Evolutionary conservation across 2,113 vertebrate genomes (phyloP).

Genomic region (Anhinga rufa): DNA sequence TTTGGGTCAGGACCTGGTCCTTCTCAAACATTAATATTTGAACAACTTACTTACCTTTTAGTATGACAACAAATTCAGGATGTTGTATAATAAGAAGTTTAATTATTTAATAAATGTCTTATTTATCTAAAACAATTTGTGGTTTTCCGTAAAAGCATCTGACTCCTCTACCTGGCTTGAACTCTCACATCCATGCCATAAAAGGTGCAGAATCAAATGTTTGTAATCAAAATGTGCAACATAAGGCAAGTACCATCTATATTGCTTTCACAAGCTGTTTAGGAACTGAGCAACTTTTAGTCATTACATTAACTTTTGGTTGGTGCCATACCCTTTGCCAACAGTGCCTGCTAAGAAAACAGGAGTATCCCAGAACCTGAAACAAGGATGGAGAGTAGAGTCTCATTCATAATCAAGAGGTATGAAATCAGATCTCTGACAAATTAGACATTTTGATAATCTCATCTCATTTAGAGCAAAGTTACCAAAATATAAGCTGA

Average conservation of each 20-base stretch:
- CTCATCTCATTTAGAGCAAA: neutral
- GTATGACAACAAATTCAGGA: neutral
- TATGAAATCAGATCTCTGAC: neutral
- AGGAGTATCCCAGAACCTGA: neutral
- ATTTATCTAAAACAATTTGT: neutral
- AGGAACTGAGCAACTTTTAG: neutral
- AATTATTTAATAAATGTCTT: neutral
- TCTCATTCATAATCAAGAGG: neutral
- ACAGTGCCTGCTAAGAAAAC: neutral
- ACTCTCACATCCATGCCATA: neutral
- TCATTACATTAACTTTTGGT: neutral
- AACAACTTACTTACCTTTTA: neutral
- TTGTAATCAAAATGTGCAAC: neutral
- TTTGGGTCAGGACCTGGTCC: neutral
- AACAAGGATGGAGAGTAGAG: neutral
- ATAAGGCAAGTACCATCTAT: neutral
- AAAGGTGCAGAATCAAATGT: neutral
- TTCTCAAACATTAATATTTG: neutral
- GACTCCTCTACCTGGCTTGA: neutral
- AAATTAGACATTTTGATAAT: neutral
- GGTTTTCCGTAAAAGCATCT: neutral
- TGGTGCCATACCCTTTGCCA: neutral
- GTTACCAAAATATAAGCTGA: neutral
- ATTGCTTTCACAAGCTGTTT: neutral
- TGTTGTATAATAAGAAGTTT: neutral